phyloP scores from a whole-genome alignment of 2,888 invertebrate species.

The Diarsia dahlii region DNA sequence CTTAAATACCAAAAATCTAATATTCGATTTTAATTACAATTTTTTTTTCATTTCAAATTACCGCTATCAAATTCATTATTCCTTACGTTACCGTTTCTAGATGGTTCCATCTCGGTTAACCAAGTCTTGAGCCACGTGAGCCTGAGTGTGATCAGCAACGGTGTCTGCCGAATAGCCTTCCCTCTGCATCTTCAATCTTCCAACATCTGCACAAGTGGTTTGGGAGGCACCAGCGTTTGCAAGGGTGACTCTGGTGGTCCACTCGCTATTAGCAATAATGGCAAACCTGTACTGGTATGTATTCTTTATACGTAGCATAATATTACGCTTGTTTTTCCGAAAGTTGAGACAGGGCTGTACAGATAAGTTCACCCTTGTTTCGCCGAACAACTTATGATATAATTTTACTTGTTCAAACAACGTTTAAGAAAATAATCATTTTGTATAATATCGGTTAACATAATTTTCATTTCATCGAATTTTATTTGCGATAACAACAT shows the following conservation, averaged over 20 bases:
- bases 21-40: not conserved
- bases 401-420: too few relatives aligned
- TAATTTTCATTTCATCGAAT: too few relatives aligned
- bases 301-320: not conserved
- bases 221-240: constrained; percentile 71
- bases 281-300: constrained; percentile 34
- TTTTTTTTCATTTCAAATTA: not conserved
- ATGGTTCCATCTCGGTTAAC: constrained; percentile 6
- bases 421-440: too few relatives aligned
- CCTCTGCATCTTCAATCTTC: constrained; percentile 68
- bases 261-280: constrained; percentile 64
- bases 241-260: constrained; percentile 83
- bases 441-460: too few relatives aligned
- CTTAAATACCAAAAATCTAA: not conserved
- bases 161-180: constrained; percentile 68
- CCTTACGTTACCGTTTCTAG: constrained; percentile 7
- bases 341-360: not conserved
- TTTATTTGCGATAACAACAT: too few relatives aligned
- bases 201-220: constrained; percentile 77
- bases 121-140: constrained; percentile 66
- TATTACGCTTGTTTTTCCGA: not conserved
- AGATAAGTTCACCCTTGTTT: too few relatives aligned
- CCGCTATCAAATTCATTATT: not conserved
- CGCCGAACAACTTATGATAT: too few relatives aligned
- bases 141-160: constrained; percentile 76